These are phyloP conservation scores for Leptosomus discolor DNA, from an alignment of 2,113 vertebrate genomes.

Conservation along the genomic window DNA sequence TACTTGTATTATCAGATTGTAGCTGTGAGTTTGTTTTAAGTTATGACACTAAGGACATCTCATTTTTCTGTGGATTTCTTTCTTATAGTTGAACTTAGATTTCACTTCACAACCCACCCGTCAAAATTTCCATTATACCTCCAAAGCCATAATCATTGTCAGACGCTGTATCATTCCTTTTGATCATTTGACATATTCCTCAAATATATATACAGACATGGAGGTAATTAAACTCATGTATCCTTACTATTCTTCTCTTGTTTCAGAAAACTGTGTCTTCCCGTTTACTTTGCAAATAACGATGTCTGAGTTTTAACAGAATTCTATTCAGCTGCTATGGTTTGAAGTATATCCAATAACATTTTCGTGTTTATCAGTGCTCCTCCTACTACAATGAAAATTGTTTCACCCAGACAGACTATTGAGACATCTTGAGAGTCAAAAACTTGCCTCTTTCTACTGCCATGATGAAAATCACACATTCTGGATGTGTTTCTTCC, in stretches of 20 bases:
- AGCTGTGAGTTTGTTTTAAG: background rate
- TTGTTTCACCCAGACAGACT: background rate
- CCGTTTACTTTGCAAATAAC: background rate
- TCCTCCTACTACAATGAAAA: background rate
- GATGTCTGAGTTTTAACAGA: background rate
- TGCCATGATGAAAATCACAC: background rate
- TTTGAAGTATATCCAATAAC: conserved; percentile 1
- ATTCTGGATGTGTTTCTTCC: background rate
- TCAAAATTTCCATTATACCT: conserved; percentile 4
- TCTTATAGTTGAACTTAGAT: background rate
- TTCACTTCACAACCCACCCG: conserved; percentile 1
- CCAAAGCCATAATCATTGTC: conserved; percentile 26
- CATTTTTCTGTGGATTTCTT: background rate
- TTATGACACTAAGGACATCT: background rate
- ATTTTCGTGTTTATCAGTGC: background rate
- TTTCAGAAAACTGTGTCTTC: conserved; percentile 19
- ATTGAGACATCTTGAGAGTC: background rate
- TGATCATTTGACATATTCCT: conserved; percentile 29
- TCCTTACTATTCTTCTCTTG: conserved; percentile 17
- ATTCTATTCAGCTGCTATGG: background rate
- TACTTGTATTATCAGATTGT: background rate
- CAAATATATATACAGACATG: conserved; percentile 16
- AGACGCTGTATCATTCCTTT: conserved; percentile 24
- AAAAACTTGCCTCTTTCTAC: background rate
- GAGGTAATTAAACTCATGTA: conserved; percentile 53